Evolutionary conservation across 2,888 invertebrate species (phyloP).

Genomic region (Callinectes sapidus): DNA sequence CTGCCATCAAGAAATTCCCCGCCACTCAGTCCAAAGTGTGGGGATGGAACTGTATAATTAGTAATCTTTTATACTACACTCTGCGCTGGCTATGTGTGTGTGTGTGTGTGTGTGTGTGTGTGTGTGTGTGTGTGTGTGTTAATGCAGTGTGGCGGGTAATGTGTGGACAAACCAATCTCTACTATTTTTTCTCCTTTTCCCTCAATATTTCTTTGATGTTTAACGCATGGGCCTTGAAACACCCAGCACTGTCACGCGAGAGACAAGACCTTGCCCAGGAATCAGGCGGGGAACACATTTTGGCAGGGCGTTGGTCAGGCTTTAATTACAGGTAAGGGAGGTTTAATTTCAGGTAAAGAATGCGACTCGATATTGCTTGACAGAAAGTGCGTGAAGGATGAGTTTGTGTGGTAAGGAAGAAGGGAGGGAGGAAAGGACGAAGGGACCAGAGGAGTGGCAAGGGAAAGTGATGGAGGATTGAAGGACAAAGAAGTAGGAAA

Average conservation of each 20-base stretch:
- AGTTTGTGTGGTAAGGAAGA: constrained; percentile 25
- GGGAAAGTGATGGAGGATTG: background rate
- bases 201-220: constrained; percentile 26
- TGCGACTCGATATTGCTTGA: constrained; percentile 33
- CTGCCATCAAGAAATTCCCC: background rate
- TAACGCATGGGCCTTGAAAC: constrained; percentile 18
- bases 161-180: constrained; percentile 29
- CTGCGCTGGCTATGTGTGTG: background rate
- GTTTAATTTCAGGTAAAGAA: constrained; percentile 37
- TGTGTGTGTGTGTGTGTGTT: constrained; percentile 34
- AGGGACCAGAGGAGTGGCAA: background rate
- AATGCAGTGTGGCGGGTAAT: background rate
- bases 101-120: constrained; percentile 27
- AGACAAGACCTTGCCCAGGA: background rate
- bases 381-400: constrained; percentile 20
- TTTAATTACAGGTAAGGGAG: constrained; percentile 24
- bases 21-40: background rate
- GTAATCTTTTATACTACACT: background rate
- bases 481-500: background rate
- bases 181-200: background rate
- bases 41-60: constrained; percentile 11
- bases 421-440: background rate
- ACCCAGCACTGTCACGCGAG: constrained; percentile 28
- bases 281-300: background rate
- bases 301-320: constrained; percentile 34